Conservation (phyloP, 2,888 invertebrate species). For the Heliconius aoede region DNA sequence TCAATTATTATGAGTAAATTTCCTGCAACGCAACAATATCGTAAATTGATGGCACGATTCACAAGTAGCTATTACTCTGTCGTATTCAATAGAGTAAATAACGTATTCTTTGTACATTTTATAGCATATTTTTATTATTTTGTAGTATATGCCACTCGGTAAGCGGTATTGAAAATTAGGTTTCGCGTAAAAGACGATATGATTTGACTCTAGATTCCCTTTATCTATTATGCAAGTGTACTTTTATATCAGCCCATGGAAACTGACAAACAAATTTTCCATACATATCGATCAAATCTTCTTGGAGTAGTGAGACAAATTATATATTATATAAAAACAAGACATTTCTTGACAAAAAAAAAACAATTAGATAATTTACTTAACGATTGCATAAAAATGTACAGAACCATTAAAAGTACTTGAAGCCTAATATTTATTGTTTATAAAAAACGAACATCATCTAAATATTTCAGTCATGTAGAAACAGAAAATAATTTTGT, state of each 20-base stretch:
- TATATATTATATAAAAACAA: no score
- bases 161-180: neutral
- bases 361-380: neutral
- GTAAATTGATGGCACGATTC: slow-evolving; percentile 4
- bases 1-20: slow-evolving; percentile 11
- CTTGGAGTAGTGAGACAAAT: no score
- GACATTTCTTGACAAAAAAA: neutral
- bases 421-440: neutral
- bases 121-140: neutral
- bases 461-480: slow-evolving; percentile 22
- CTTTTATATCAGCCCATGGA: no score
- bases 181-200: neutral
- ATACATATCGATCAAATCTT: no score
- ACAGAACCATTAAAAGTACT: neutral
- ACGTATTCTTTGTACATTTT: neutral
- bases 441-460: neutral
- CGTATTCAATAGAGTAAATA: neutral
- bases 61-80: neutral
- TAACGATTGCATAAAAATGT: neutral
- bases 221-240: no score
- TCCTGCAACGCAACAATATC: slow-evolving; percentile 4
- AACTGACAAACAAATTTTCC: no score
- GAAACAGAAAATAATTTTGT: slow-evolving; percentile 17
- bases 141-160: neutral
- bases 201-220: neutral